Evolutionary conservation across 2,797 vertebrate genomes (phyloP), one percentile per base, ranked within the genome.

Genomic region (Syngnathus acus): DNA sequence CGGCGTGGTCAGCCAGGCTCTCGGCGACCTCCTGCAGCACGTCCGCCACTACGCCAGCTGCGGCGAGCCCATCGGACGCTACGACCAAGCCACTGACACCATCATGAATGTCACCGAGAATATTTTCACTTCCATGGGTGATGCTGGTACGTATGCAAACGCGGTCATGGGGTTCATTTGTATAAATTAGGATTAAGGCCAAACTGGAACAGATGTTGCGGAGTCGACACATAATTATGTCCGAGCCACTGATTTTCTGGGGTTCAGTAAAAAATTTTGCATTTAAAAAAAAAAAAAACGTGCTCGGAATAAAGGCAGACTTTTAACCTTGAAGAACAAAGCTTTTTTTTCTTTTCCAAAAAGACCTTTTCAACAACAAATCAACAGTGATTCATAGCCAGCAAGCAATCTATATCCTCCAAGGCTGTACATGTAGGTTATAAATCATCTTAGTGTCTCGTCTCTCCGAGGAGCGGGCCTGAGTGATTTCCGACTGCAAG

Each of bases 81-180:
- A 99, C 3, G 97, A 99, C 91, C 97, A 99, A 86, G 97, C 97
- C 77, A 99, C 97, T 0, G 97, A 99, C 82, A 98, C 97, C 4
- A 99, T 99, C 86, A 99, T 99, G 96, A 99, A 95, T 0, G 97
- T 99, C 85, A 99, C 97, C 0, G 97, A 99, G 80, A 99, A 95
- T 84, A 99, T 99, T 90, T 99, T 99, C 90, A 97, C 95, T 50
- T 98, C 97, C 14, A 99, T 99, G 97, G 97, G 97, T 0, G 97
- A 99, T 37, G 97, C 97, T 16, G 97, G 97, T 99, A 76, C 94
- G 95, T 75, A 62, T 16, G 9, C 60, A 26, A 2, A 61, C 42
- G n/a, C 23, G 39, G 42, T 19, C 19, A 78, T 72, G 39, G 14
- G 14, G 9, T 8, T 42, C 21, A 54, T 26, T 54, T 54, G 21